Base-by-base conservation (phyloP, 1,140 invertebrate species). In the Euschistus heros region DNA sequence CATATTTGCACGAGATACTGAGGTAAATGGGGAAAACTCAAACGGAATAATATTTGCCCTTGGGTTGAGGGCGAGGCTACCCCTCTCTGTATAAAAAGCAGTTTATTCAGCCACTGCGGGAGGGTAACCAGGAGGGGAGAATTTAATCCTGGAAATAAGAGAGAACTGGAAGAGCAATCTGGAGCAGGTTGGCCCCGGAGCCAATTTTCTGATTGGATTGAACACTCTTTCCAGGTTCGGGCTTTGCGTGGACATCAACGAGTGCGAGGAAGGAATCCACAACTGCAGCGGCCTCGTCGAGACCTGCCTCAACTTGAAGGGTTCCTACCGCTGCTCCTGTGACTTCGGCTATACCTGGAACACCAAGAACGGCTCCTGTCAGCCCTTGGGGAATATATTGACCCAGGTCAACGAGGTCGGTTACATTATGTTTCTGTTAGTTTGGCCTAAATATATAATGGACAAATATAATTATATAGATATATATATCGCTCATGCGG, bases 201-300 rank as follows among this genome's bases (percentile, higher is more conserved):
- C 33, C 33, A 37, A 37, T 37, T 37, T 13, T 13, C 33, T 37
- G 33, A 37, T 37, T 37, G 33, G 33, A 37, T 37, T 37, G 33
- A 13, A 37, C 6, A 10, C 33, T 10, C 26, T 33, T 59, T 59
- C 3, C 55, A 59, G 75, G 62, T 83, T 78, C 69, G 80, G 81
- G 15, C 74, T 82, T 20, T 86, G 84, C 66, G 69, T 83, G 1
- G 85, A 87, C 73, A 71, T 80, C n/a, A 78, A 86, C 70, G 84
- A 86, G 72, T 86, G 84, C 71, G 63, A 68, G 0, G 70, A 65
- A 14, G 72, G 70, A 13, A 63, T 62, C 3, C 73, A 82, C 64
- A 72, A 71, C 60, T 84, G 83, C 70, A 68, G 76, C n/a, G 50
- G 62, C 1, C 63, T 70, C 2, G 67, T 68, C 1, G 72, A 84